These are phyloP conservation scores for Diorhabda elongata DNA, from an alignment of 1,140 invertebrate genomes.

Conservation along the genomic window DNA sequence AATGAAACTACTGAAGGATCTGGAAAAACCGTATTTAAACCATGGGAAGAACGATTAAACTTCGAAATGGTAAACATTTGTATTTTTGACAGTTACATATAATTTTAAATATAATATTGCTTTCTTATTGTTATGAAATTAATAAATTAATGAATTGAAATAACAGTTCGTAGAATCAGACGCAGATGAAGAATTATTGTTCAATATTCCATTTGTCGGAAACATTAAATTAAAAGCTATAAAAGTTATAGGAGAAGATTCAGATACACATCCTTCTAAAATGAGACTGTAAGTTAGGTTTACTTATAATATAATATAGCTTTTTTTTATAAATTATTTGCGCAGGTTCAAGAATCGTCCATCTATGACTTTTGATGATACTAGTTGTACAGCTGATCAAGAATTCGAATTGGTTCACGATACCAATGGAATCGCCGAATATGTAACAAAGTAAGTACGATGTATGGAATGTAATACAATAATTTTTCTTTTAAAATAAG, in stretches of 20 bases:
- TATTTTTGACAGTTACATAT: background rate
- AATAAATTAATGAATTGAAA: background rate
- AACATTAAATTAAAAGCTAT: conserved; percentile 93
- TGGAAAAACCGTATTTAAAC: conserved; percentile 85
- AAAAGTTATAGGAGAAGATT: conserved; percentile 82
- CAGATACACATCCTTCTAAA: conserved; percentile 74
- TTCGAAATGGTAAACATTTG: conserved; percentile 59
- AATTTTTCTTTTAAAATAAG: too few species aligned
- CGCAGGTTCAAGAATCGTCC: conserved; percentile 86
- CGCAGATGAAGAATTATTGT: conserved; percentile 87
- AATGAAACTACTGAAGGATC: conserved; percentile 84
- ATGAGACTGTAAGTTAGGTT: conserved; percentile 72
- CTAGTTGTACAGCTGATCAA: conserved; percentile 69
- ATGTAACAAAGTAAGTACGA: conserved; percentile 73
- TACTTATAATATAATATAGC: background rate
- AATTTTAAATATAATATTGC: too few species aligned
- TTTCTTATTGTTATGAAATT: background rate
- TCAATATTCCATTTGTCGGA: conserved; percentile 94
- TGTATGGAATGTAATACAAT: too few species aligned
- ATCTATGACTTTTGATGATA: conserved; percentile 92
- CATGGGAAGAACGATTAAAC: conserved; percentile 83
- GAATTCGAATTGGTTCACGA: conserved; percentile 86
- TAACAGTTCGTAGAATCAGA: conserved; percentile 89
- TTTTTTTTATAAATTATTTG: conserved; percentile 5
- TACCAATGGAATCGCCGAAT: conserved; percentile 75